These are phyloP conservation scores for Venustaconcha ellipsiformis DNA, from an alignment of 1,140 invertebrate genomes.

Conservation along the genomic window DNA sequence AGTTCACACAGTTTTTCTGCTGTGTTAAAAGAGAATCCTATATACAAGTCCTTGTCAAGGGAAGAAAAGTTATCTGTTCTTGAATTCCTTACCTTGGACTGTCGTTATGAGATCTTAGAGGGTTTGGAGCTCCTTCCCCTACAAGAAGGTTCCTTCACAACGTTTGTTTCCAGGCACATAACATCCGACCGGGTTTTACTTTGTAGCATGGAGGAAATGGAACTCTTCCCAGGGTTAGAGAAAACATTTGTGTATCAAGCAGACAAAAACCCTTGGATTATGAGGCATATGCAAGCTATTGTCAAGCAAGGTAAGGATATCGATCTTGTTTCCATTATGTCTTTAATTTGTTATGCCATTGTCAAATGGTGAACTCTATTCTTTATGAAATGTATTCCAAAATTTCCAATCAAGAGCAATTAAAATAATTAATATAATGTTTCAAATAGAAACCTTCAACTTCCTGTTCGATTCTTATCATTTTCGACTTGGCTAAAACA, in stretches of 20 bases:
- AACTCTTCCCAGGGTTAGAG: neutral
- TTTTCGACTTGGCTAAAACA: too few species aligned
- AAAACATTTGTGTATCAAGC: neutral
- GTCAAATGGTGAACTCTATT: too few species aligned
- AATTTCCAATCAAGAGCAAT: too few species aligned
- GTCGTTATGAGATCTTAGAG: neutral
- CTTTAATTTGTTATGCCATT: too few species aligned
- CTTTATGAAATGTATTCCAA: too few species aligned
- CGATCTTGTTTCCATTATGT: too few species aligned
- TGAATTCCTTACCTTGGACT: neutral
- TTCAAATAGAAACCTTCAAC: too few species aligned
- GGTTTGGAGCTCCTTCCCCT: neutral
- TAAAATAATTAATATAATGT: too few species aligned
- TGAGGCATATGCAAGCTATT: neutral
- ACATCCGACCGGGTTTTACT: neutral
- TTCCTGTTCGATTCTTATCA: too few species aligned
- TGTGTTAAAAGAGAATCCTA: too few species aligned
- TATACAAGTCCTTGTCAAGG: too few species aligned
- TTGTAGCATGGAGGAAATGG: neutral
- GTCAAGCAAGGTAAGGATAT: neutral
- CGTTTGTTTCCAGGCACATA: neutral
- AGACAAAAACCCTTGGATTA: neutral
- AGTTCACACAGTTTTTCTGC: too few species aligned
- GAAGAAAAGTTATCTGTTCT: neutral
- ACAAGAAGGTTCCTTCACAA: neutral